Percentiles rank a stretch among this genome's conserved stretches.
phyloP scores from a whole-genome alignment of 2,888 invertebrate genomes.

The Philopedon plagiatum region DNA sequence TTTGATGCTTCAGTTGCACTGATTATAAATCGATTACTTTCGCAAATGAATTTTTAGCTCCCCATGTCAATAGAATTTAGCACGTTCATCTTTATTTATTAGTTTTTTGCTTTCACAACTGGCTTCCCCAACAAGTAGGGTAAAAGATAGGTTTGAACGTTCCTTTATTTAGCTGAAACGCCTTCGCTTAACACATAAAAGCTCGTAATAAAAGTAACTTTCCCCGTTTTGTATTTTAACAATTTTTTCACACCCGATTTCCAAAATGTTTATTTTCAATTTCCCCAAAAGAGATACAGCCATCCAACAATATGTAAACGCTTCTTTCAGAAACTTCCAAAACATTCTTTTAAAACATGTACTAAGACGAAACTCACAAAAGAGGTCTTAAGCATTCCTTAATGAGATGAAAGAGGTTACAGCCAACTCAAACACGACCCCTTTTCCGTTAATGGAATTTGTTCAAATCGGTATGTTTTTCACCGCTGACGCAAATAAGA shows the following conservation, averaged over 20 bases:
- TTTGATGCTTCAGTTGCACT: too few species aligned
- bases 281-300: conserved; percentile 23
- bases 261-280: conserved; percentile 36
- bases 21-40: too few species aligned
- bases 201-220: neutral
- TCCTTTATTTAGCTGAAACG: neutral
- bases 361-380: conserved; percentile 22
- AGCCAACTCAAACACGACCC: conserved; percentile 25
- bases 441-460: conserved; percentile 33
- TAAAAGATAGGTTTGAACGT: too few species aligned
- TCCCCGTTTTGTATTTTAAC: neutral
- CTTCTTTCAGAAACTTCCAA: conserved; percentile 28
- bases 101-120: too few species aligned
- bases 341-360: conserved; percentile 19
- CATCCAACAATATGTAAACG: conserved; percentile 26
- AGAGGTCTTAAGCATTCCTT: conserved; percentile 24
- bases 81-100: too few species aligned
- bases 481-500: neutral
- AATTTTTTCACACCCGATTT: neutral
- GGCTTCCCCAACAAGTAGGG: too few species aligned
- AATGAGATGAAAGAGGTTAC: conserved; percentile 26
- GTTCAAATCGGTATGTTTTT: conserved; percentile 6
- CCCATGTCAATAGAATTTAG: too few species aligned
- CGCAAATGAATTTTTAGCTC: too few species aligned
- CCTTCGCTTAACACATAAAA: neutral